Evolutionary conservation across 2,888 invertebrate genomes (phyloP), one percentile per base, ranked within the genome.

Genomic region (Platycheirus albimanus): DNA sequence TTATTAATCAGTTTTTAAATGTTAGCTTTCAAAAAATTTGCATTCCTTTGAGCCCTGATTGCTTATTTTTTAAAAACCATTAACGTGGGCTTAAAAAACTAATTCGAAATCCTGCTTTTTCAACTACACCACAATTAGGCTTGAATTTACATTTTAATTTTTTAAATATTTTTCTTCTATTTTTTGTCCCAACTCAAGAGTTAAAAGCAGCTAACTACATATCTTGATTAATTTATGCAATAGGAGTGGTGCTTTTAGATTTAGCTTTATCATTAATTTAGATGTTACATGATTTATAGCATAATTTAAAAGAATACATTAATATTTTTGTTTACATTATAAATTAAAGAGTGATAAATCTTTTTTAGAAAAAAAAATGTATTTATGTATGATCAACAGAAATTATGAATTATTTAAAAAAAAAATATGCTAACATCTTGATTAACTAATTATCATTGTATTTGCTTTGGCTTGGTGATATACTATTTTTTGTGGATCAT

Each of bases 251-350:
- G 24, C 24, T 41, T 41, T 56, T 13, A 15, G 33, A n/a, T 15
- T 24, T 58, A 24, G 24, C 41, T 28, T 41, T 45, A 11, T 19
- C 30, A 61, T 61, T 61, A 30, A 61, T 61, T 45, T 19, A 61
- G 30, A 28, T 61, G 30, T 61, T 30, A n/a, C 30, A 61, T 61
- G 61, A 61, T 61, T 33, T 61, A 45, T 61, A 30, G 19, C 17
- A 24, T 30, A 45, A 45, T 61, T 45, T 61, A 45, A 45, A 5
- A 45, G 45, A 61, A 61, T 61, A 45, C 3, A 61, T 61, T 61
- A 61, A 61, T 45, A 61, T 10, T 61, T 61, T 30, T 61, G 61
- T 61, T 61, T 61, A 45, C 30, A 61, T 61, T 61, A 61, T 30
- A 45, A 61, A 61, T 61, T 45, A 45, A 30, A 15, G 1, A 43